phyloP scores from a whole-genome alignment of 2,888 invertebrate genomes.

The Galeopsomyia nigrocyanea region DNA sequence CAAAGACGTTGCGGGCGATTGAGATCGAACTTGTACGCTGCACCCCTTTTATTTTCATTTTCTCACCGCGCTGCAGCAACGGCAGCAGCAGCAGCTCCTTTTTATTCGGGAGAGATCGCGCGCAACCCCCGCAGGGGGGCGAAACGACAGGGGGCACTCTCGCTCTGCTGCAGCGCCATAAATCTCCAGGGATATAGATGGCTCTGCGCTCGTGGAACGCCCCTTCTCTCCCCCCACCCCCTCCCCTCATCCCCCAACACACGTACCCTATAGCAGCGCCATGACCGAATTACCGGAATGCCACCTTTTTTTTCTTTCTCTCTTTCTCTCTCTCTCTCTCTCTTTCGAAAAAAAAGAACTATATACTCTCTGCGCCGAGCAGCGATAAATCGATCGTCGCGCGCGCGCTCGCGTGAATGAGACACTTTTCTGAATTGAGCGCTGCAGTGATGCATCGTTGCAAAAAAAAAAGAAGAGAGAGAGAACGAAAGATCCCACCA shows the following conservation, averaged over 20 bases:
- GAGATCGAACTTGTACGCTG: slow-evolving; percentile 60
- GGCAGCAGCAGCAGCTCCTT: neutral
- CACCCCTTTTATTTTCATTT: slow-evolving; percentile 16
- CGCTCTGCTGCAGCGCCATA: slow-evolving; percentile 66
- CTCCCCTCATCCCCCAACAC: slow-evolving; percentile 21
- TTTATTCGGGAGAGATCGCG: slow-evolving; percentile 55
- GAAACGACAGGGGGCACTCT: slow-evolving; percentile 66
- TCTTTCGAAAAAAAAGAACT: neutral
- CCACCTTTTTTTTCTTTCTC: slow-evolving; percentile 53
- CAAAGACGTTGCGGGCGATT: slow-evolving; percentile 53
- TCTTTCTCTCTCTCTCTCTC: neutral
- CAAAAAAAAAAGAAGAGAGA: slow-evolving; percentile 3
- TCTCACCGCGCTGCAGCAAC: neutral
- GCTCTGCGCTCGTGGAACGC: slow-evolving; percentile 60
- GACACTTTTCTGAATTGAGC: slow-evolving; percentile 45
- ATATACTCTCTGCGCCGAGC: slow-evolving; percentile 9
- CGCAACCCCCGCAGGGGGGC: slow-evolving; percentile 68
- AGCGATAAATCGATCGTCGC: slow-evolving; percentile 41
- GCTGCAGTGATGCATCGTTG: slow-evolving; percentile 17
- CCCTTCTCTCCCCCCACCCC: slow-evolving; percentile 54
- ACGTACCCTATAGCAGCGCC: slow-evolving; percentile 41
- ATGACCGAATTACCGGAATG: slow-evolving; percentile 64
- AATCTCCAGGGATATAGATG: slow-evolving; percentile 68
- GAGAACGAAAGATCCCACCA: slow-evolving; percentile 1
- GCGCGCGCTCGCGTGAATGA: slow-evolving; percentile 40